Base-by-base conservation (phyloP, 2,888 invertebrate genomes). In the Oligia latruncula region DNA sequence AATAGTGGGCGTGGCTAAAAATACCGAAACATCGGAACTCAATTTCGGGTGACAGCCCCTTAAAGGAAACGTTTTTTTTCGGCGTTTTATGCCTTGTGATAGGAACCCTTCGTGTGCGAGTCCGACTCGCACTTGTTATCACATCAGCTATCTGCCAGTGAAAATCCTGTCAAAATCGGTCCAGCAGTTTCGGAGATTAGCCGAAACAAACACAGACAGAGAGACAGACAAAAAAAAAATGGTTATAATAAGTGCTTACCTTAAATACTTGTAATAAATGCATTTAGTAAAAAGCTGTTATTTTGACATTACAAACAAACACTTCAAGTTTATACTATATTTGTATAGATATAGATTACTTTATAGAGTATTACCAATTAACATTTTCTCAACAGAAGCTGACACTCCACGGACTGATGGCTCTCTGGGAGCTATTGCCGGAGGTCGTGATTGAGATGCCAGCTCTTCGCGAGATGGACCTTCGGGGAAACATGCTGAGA, bases 401-500 rank as follows among this genome's bases (percentile, higher is more conserved):
- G 15, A 89, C 90, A 40, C 92, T 96, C 77, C 94, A 93, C 60
- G 96, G 96, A 0, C 86, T 95, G 68, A 85, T 91, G 2, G 93
- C 93, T 2, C 87, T 97, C 8, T 96, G 95, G 96, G 96, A 96
- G 89, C 84, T 97, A n/a, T 93, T 95, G 4, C 92, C 93, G 0
- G 93, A 94, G 2, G 87, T 96, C 2, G 90, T 98, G 35, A 91
- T 90, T 13, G 91, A 95, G 77, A 96, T 97, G 93, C 91, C 93
- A 20, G 89, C 92, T n/a, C 93, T 98, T 2, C 92, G 92, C 70
- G 95, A 93, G 55, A 90, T 98, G 85, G 97, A 98, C 86, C 92
- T 98, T 8, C 95, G 97, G 55, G 93, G 95, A 81, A 98, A 98
- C 88, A 93, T 92, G 82, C 90, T 98, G 71, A 92, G 94, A 67